Evolutionary conservation across 2,888 invertebrate species (phyloP), one percentile per base, ranked within the genome.

Genomic region (Aspidapion aeneum): DNA sequence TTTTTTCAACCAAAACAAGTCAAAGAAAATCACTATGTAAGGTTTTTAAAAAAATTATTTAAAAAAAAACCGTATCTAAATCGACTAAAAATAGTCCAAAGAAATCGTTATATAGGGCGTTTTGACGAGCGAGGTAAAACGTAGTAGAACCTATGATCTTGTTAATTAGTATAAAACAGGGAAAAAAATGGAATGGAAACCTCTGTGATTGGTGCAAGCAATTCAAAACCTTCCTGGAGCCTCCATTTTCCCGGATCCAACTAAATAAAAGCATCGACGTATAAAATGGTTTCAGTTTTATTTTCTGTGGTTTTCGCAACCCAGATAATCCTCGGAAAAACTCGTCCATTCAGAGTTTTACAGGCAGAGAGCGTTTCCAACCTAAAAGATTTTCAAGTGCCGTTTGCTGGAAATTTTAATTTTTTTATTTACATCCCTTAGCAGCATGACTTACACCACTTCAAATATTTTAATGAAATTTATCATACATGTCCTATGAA

Each of bases 221-320:
- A 16, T 16, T 22, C 21, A 55, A 18, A 35, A 19, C 52, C 48
- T n/a, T 12, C 35, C 3, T 35, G 12, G 3, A 16, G 50, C 51
- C 63, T 55, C 58, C 63, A 65, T 66, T 63, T 63, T 59, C 12
- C 58, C 20, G 48, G 62, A 65, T 1, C 66, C 58, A 49, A 62
- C 61, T 62, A 54, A 61, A 59, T 61, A 63, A 68, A 69, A 66
- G 67, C 70, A 69, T 66, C 59, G 66, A 61, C 60, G 66, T 62
- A 61, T 69, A 69, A 70, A 70, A 70, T 68, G 68, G 68, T 63
- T 68, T 66, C 70, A 68, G 68, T 68, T 69, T 70, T 68, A 65
- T 64, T 66, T 63, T 35, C 35, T 35, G 35, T 35, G 35, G 35
- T 35, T 35, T 35, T 35, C 35, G 35, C 35, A 35, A 35, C 35